Conservation (phyloP, 1,140 invertebrate genomes). For the Magallana gigas region DNA sequence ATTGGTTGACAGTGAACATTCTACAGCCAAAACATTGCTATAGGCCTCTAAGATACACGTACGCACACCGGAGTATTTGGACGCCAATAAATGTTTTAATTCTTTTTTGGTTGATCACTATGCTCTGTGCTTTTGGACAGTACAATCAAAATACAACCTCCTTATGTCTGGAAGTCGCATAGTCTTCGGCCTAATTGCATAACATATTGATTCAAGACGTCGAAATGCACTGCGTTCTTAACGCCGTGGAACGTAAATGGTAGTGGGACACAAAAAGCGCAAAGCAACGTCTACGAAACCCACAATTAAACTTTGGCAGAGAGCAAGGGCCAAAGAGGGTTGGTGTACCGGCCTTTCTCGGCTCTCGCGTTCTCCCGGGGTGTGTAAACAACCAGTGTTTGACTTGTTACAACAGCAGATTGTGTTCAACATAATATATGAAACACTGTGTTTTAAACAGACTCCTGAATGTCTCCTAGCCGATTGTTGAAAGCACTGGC, state of each 20-base stretch:
- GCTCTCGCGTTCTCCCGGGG: constrained; percentile 8
- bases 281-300: constrained; percentile 34
- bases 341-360: constrained; percentile 3
- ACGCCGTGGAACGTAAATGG: neutral
- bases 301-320: neutral
- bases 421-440: constrained; percentile 13
- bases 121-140: neutral
- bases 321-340: constrained; percentile 2
- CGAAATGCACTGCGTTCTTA: neutral
- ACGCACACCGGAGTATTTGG: no score
- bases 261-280: constrained; percentile 26
- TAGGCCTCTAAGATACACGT: no score
- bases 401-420: constrained; percentile 36
- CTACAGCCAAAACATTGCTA: no score
- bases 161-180: neutral
- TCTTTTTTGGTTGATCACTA: no score
- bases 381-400: constrained; percentile 34
- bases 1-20: no score
- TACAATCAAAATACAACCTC: neutral
- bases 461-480: constrained; percentile 20
- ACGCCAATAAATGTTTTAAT: no score
- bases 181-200: constrained; percentile 18
- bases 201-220: constrained; percentile 21
- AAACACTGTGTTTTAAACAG: constrained; percentile 26
- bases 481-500: constrained; percentile 25